Percentiles rank a stretch among this genome's conserved stretches.
phyloP scores from a whole-genome alignment of 2,888 invertebrate genomes.

The Trichogramma dendrolimi region DNA sequence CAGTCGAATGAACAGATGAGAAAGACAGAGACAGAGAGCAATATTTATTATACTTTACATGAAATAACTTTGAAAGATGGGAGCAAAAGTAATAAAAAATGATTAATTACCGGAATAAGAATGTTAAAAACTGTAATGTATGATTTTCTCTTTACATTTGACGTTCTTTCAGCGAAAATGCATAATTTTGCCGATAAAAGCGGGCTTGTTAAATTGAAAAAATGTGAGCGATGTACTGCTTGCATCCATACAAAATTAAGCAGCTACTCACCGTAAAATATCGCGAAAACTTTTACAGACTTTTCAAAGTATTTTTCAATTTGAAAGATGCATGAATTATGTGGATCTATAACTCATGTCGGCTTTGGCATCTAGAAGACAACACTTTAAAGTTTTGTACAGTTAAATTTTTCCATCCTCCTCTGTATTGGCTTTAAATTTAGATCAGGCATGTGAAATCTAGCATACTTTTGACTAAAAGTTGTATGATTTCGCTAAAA shows the following conservation, averaged over 20 bases:
- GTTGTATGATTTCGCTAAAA: not conserved
- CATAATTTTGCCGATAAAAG: too few relatives aligned
- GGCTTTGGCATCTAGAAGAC: conserved; percentile 3
- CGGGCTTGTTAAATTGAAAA: too few relatives aligned
- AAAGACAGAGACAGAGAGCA: not conserved
- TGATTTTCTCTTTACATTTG: too few relatives aligned
- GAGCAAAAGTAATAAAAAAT: not conserved
- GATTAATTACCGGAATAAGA: not conserved
- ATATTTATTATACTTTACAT: conserved; percentile 6
- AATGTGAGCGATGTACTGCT: too few relatives aligned
- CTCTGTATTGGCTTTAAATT: conserved; percentile 13
- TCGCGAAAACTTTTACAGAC: too few relatives aligned
- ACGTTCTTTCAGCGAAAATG: too few relatives aligned
- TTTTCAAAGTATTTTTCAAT: conserved; percentile 5
- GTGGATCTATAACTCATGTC: not conserved
- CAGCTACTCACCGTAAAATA: too few relatives aligned
- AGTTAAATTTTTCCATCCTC: conserved; percentile 13
- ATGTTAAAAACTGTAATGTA: not conserved
- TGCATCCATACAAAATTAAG: too few relatives aligned
- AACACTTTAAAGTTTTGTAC: conserved; percentile 16
- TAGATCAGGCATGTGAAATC: conserved; percentile 10
- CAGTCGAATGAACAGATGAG: not conserved
- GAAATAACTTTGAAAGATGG: conserved; percentile 5
- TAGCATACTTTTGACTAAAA: not conserved
- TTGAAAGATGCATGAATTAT: conserved; percentile 9